These are phyloP conservation scores for Hirtodrosophila confusa DNA, from an alignment of 2,888 invertebrate species.

Conservation along the genomic window DNA sequence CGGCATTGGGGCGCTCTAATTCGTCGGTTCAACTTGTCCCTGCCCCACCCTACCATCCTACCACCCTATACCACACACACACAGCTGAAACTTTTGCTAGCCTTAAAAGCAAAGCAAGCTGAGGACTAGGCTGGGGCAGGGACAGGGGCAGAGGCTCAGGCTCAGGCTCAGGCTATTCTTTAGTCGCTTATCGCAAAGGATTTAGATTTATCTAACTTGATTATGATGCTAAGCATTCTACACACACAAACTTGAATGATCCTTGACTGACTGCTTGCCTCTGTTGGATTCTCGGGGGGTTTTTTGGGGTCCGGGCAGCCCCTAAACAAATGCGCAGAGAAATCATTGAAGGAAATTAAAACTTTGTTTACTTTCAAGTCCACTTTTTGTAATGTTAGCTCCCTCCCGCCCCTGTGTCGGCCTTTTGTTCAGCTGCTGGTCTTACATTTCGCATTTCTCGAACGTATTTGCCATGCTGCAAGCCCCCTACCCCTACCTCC, in stretches of 20 bases:
- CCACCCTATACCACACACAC: not conserved
- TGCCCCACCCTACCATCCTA: not conserved
- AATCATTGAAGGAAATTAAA: slow-evolving; percentile 77
- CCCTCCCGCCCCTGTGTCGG: not conserved
- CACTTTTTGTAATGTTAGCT: slow-evolving; percentile 42
- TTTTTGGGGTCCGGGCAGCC: not conserved
- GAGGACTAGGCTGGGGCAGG: slow-evolving; percentile 13
- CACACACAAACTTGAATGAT: slow-evolving; percentile 13
- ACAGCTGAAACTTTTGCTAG: slow-evolving; percentile 32
- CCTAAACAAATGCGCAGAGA: slow-evolving; percentile 57
- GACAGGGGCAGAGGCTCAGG: slow-evolving; percentile 20
- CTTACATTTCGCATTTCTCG: slow-evolving; percentile 22
- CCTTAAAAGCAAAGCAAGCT: slow-evolving; percentile 9
- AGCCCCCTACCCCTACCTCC: not conserved
- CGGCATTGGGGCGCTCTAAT: slow-evolving; percentile 66
- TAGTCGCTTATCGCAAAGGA: slow-evolving; percentile 75
- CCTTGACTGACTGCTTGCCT: slow-evolving; percentile 8
- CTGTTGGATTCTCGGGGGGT: not conserved
- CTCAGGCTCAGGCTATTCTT: slow-evolving; percentile 54
- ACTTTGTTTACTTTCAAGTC: slow-evolving; percentile 72
- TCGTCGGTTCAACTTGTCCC: slow-evolving; percentile 46
- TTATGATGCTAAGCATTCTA: slow-evolving; percentile 66
- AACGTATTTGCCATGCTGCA: too few species aligned
- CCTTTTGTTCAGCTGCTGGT: slow-evolving; percentile 21
- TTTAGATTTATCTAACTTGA: slow-evolving; percentile 78